Evolutionary conservation across 53 echinoderm and acorn worm genomes (phyloP), one percentile per base, ranked within the genome.

Genomic region (Crossaster papposus): DNA sequence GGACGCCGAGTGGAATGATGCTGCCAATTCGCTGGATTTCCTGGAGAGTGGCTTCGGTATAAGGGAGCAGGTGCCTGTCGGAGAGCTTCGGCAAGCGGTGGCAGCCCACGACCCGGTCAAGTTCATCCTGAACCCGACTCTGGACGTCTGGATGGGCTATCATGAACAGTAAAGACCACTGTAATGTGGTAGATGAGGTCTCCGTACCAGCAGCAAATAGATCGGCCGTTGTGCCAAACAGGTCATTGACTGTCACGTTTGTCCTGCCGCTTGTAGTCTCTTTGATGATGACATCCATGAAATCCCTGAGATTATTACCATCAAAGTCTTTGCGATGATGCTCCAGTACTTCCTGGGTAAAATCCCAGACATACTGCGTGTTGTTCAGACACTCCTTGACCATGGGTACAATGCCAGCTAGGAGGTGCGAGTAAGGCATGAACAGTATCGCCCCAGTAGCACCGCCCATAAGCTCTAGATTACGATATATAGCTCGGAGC

Each of bases 1-100:
- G 91, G 18, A 82, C 86, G 51, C 91, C 91, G 17, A 91, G 70
- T 52, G 91, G 91, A 51, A 85, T 86, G 44, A 91, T 77, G 64
- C 29, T 68, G 4, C 91, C 85, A 31, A 91, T 86, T 15, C 91
- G 62, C n/a, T 82, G 58, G 8, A 86, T 77, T 70, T 91, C 91
- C 28, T 62, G 54, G 76, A 91, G 77, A 1, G 91, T 35, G 22
- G 91, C 87, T 30, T 70, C 79, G 0, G 87, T 35, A 80, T 79
- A 91, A 18, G 86, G 86, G 28, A 91, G 79, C 53, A 64, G 53
- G 22, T 37, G 23, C 54, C 72, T 65, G 64, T 91, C 91, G 0
- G 85, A 38, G 4, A 91, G 31, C 9, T 65, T 20, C 14, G 91
- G 91, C 4, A 86, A 65, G 35, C 72, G 65, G 33, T 68, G 54